Base-by-base conservation (phyloP, 2,113 vertebrate genomes). In the Pitta sordida region DNA sequence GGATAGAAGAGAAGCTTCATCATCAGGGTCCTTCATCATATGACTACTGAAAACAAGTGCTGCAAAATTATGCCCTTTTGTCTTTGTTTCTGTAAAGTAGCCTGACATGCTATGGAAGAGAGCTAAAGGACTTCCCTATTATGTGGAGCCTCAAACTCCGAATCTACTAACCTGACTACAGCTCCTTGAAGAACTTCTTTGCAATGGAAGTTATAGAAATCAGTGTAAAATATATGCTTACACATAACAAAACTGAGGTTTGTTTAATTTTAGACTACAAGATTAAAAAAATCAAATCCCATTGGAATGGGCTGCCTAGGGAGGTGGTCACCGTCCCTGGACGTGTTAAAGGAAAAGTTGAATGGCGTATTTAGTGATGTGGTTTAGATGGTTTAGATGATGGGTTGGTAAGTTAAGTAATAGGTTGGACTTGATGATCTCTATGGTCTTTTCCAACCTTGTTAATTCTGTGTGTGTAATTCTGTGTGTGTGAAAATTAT, bases 281-380 rank as follows among this genome's bases (percentile, higher is more conserved):
- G 79, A 90, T 90, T 86, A 7, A 81, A 93, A 93, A 92, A 90
- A n/a, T n/a, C n/a, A n/a, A n/a, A n/a, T n/a, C n/a, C n/a, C n/a
- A n/a, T n/a, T n/a, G n/a, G n/a, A n/a, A n/a, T n/a, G n/a, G n/a
- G n/a, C n/a, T n/a, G n/a, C n/a, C n/a, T n/a, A n/a, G n/a, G n/a
- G n/a, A n/a, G n/a, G n/a, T n/a, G n/a, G n/a, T n/a, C n/a, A n/a
- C n/a, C n/a, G n/a, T n/a, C n/a, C n/a, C n/a, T n/a, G n/a, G n/a
- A n/a, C n/a, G n/a, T n/a, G n/a, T n/a, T n/a, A n/a, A n/a, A n/a
- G n/a, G n/a, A n/a, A n/a, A n/a, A n/a, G n/a, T n/a, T n/a, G n/a
- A n/a, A n/a, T n/a, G n/a, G n/a, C n/a, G n/a, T n/a, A n/a, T n/a
- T n/a, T n/a, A n/a, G n/a, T n/a, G n/a, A n/a, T n/a, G n/a, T n/a